Percentiles rank a stretch among this genome's conserved stretches.
phyloP scores from a whole-genome alignment of 37 sponge, comb jelly and placozoan species.

The Cliona cf. orientalis region DNA sequence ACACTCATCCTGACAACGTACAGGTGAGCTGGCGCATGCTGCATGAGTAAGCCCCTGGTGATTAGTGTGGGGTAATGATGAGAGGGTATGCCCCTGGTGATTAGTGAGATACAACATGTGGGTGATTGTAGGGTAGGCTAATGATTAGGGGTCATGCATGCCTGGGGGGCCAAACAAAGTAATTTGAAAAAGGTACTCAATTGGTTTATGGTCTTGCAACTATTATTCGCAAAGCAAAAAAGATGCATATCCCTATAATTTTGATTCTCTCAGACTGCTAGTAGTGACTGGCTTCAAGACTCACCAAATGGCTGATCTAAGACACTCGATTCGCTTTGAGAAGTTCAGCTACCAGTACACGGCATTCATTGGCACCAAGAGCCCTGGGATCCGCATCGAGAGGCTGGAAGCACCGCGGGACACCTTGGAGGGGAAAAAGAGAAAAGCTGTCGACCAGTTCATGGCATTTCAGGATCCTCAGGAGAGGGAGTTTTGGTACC shows the following conservation, averaged over 20 bases:
- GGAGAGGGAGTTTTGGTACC: constrained; percentile 47
- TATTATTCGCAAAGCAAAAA: too few species aligned
- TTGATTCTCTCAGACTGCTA: constrained; percentile 48
- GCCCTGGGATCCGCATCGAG: constrained; percentile 50
- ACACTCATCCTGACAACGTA: constrained; percentile 47
- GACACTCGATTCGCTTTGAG: constrained; percentile 12
- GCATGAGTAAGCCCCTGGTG: too few species aligned
- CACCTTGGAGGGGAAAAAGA: too few species aligned
- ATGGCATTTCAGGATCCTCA: constrained; percentile 6
- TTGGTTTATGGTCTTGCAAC: too few species aligned
- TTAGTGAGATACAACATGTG: neutral
- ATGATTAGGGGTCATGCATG: too few species aligned
- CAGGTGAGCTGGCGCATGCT: constrained; percentile 16
- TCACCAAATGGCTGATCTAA: constrained; percentile 35
- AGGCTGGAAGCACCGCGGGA: neutral
- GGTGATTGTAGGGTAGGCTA: neutral
- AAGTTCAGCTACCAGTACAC: neutral
- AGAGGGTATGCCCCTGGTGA: too few species aligned
- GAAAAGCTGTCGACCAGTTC: constrained; percentile 12
- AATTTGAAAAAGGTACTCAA: too few species aligned
- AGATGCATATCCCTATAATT: too few species aligned
- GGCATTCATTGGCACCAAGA: constrained; percentile 8
- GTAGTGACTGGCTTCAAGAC: constrained; percentile 35
- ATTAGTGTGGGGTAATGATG: neutral
- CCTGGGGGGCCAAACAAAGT: too few species aligned